phyloP scores from a whole-genome alignment of 2,888 invertebrate species.

The Endomychus coccineus region DNA sequence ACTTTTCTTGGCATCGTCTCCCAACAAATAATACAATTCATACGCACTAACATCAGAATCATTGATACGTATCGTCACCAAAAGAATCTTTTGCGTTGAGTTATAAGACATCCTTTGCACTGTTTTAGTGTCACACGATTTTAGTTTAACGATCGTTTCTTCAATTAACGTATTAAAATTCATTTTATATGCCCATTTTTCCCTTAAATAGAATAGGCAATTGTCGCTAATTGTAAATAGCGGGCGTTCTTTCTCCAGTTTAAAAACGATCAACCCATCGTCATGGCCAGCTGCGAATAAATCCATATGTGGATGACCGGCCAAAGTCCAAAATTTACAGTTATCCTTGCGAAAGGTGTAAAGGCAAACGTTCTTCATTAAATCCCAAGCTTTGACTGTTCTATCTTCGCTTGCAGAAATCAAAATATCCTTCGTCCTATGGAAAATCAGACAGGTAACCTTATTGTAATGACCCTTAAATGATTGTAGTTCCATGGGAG shows the following conservation, averaged over 20 bases:
- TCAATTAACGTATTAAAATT: too few species aligned
- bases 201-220: slow-evolving; percentile 85
- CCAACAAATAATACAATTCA: slow-evolving; percentile 40
- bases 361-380: slow-evolving; percentile 80
- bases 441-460: slow-evolving; percentile 88
- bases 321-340: slow-evolving; percentile 90
- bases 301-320: slow-evolving; percentile 83
- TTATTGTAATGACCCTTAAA: slow-evolving; percentile 96
- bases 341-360: slow-evolving; percentile 84
- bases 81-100: slow-evolving; percentile 42
- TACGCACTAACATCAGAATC: neutral
- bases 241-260: slow-evolving; percentile 81
- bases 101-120: slow-evolving; percentile 82
- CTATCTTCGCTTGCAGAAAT: slow-evolving; percentile 92
- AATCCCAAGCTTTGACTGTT: slow-evolving; percentile 92
- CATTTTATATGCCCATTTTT: slow-evolving; percentile 73
- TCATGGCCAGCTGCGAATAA: slow-evolving; percentile 95
- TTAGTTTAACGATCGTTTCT: neutral
- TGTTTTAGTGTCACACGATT: slow-evolving; percentile 64
- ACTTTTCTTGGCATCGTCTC: neutral
- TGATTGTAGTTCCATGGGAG: slow-evolving; percentile 89
- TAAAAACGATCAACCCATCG: slow-evolving; percentile 83
- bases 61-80: too few species aligned
- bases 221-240: slow-evolving; percentile 86
- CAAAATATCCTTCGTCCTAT: slow-evolving; percentile 87